Evolutionary conservation across 2,113 vertebrate genomes (phyloP), one percentile per base, ranked within the genome.

Genomic region (Haemorhous mexicanus): DNA sequence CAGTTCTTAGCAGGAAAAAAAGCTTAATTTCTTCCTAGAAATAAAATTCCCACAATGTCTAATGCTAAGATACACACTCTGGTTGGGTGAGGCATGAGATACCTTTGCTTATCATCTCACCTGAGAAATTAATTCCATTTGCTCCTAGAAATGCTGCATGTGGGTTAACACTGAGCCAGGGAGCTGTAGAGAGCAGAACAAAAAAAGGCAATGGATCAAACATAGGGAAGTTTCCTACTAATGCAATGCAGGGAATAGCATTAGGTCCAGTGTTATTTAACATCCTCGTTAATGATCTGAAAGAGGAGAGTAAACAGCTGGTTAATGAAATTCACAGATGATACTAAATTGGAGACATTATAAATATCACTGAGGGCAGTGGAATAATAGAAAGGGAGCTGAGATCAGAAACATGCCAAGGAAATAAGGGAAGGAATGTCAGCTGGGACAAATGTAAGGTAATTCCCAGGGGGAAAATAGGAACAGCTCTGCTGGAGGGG

Each of bases 241-340:
- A 90, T 90, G 64, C 32, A 91, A 92, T 66, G 89, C 84, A 94
- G 90, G 93, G 74, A 88, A 89, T 81, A 92, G 89, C 12, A 19
- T 89, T 94, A 92, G 82, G 92, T 95, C 87, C 95, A 80, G 86
- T 92, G 89, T 90, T 92, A 94, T 94, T 95, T 96, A 96, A 96
- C 93, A 93, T 92, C 83, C 88, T 94, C 17, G 14, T 95, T 97
- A 97, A 97, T 89, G 93, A 92, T 90, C 93, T 96, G 92, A 94
- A 97, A 95, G 88, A 94, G 67, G 83, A 94, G 81, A 90, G 93
- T 94, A 96, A 97, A 96, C 95, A 97, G 87, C 86, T 16, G 10
- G 95, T 93, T 95, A 95, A 95, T 96, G 88, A 94, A 95, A 95
- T 95, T 92, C 87, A 86, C 85, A 86, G 90, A 93, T 94, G 93